Percentiles rank a stretch among this genome's conserved stretches.
Conservation (phyloP, 2,888 invertebrate species). For the Copidosoma aretas region DNA sequence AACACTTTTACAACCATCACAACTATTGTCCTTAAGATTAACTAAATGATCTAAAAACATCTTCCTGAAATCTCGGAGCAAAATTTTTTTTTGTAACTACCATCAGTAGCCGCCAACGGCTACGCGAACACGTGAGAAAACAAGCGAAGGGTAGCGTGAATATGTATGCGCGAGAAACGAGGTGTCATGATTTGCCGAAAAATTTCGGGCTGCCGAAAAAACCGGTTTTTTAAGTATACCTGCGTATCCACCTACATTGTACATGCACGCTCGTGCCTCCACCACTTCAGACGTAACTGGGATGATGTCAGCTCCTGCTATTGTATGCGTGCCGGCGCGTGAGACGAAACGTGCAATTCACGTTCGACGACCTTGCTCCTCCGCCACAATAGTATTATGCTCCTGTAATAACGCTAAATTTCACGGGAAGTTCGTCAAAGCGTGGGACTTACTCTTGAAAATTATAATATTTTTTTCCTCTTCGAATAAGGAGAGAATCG, state of each 20-base stretch:
- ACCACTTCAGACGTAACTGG: conserved; percentile 14
- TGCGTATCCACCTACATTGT: neutral
- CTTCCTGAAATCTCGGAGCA: neutral
- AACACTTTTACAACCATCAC: neutral
- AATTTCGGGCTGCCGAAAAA: conserved; percentile 15
- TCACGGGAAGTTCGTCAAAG: neutral
- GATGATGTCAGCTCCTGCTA: conserved; percentile 11
- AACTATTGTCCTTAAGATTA: neutral
- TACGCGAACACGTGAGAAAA: neutral
- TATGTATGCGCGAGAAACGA: conserved; percentile 15
- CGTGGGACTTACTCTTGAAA: neutral
- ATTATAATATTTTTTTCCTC: neutral
- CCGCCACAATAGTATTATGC: neutral
- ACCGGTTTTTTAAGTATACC: conserved; percentile 28
- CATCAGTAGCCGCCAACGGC: neutral
- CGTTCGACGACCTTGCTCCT: neutral
- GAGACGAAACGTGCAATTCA: neutral
- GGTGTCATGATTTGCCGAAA: conserved; percentile 29
- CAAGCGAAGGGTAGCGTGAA: conserved; percentile 18
- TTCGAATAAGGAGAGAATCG: no score
- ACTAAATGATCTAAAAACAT: neutral
- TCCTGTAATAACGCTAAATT: neutral
- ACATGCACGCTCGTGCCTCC: neutral
- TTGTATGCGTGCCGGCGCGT: neutral
- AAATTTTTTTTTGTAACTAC: neutral